phyloP scores from a whole-genome alignment of 92 coral and sea anemone genomes.

The Galaxea fascicularis region DNA sequence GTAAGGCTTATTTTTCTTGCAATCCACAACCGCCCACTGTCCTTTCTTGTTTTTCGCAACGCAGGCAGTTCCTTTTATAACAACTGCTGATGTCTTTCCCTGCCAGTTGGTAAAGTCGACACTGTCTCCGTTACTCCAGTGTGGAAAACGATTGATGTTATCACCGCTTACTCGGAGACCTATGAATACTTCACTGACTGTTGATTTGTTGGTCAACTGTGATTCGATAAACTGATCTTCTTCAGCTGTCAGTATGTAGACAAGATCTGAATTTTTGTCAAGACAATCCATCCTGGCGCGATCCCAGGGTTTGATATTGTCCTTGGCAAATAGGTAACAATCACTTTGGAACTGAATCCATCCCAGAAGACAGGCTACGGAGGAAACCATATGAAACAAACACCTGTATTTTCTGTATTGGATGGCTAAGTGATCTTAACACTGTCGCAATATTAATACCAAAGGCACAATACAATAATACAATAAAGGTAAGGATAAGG shows the following conservation, averaged over 20 bases:
- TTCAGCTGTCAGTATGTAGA: not conserved
- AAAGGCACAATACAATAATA: no score
- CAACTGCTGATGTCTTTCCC: not conserved
- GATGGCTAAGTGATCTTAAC: no score
- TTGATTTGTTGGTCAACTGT: not conserved
- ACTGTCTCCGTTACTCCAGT: slow-evolving; percentile 9
- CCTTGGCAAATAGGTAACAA: slow-evolving; percentile 8
- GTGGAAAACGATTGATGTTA: not conserved
- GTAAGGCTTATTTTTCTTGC: slow-evolving; percentile 16
- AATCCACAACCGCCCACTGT: slow-evolving; percentile 34
- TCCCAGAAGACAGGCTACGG: slow-evolving; percentile 27
- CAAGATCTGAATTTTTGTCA: slow-evolving; percentile 14
- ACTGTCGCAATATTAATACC: no score
- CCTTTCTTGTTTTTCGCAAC: slow-evolving; percentile 38
- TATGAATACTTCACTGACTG: not conserved
- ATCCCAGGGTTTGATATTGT: not conserved
- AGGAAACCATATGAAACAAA: not conserved
- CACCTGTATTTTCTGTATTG: no score
- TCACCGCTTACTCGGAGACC: not conserved
- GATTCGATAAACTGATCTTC: slow-evolving; percentile 34
- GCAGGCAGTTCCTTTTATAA: slow-evolving; percentile 29
- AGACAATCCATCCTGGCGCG: slow-evolving; percentile 27
- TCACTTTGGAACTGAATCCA: slow-evolving; percentile 15
- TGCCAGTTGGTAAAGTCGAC: slow-evolving; percentile 27
- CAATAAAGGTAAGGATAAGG: no score